A percentile compares a stretch with the other conserved stretches of the same genome.
phyloP scores from a whole-genome alignment of 2,113 vertebrate species.

The Aspidoscelis tigris region DNA sequence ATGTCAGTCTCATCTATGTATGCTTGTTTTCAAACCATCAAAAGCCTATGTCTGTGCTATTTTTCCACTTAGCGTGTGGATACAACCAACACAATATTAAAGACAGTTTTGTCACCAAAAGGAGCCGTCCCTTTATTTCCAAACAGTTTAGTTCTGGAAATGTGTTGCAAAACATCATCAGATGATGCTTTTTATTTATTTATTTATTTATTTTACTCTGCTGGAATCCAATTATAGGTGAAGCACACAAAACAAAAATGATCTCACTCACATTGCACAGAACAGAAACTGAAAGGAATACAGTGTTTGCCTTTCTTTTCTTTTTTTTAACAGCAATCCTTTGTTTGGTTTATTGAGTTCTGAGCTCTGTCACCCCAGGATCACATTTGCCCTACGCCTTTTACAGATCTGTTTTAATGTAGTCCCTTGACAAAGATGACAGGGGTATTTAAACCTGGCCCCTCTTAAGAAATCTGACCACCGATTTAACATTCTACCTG shows the following conservation, averaged over 20 bases:
- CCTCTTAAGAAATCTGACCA: constrained; percentile 58
- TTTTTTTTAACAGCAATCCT: not conserved
- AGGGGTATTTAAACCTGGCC: constrained; percentile 45
- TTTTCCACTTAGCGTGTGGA: not conserved
- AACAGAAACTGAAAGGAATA: not conserved
- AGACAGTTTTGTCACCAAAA: too few species aligned
- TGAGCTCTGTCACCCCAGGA: not conserved
- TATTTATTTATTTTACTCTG: not conserved
- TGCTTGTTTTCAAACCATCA: not conserved
- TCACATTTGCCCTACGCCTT: not conserved
- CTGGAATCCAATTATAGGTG: not conserved
- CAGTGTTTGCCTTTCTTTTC: not conserved
- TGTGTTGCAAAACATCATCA: not conserved
- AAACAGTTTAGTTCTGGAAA: not conserved
- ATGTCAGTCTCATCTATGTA: not conserved
- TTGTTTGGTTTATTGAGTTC: not conserved
- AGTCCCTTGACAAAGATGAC: constrained; percentile 5
- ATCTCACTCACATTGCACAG: not conserved
- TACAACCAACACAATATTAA: not conserved
- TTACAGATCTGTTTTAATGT: constrained; percentile 5
- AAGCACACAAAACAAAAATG: not conserved
- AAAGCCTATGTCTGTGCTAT: not conserved
- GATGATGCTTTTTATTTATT: not conserved
- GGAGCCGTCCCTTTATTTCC: not conserved
- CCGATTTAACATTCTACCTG: constrained; percentile 58